phyloP scores from a whole-genome alignment of 2,113 vertebrate species.

The Eolophus roseicapilla region DNA sequence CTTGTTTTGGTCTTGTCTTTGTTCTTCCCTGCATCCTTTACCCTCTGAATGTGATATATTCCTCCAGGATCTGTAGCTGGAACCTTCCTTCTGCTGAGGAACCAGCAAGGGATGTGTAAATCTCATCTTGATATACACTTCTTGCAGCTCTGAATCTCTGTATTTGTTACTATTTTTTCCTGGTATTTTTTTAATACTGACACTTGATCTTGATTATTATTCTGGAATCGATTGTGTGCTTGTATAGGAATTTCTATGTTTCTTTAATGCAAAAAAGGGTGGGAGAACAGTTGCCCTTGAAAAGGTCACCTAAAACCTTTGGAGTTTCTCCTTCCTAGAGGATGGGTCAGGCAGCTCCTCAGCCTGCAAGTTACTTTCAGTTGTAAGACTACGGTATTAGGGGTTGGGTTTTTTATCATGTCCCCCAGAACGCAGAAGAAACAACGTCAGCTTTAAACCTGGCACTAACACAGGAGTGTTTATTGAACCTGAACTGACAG shows the following conservation, averaged over 20 bases:
- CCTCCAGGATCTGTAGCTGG: not conserved
- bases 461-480: not conserved
- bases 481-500: not conserved
- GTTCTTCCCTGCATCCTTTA: not conserved
- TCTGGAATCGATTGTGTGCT: not conserved
- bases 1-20: not conserved
- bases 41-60: not conserved
- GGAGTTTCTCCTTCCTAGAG: not conserved
- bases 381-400: not conserved
- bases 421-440: not conserved
- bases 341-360: not conserved
- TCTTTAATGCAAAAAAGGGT: not conserved
- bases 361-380: not conserved
- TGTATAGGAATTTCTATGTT: not conserved
- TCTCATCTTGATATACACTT: not conserved
- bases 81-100: not conserved
- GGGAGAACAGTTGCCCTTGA: not conserved
- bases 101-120: not conserved
- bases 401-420: not conserved
- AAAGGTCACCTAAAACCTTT: not conserved
- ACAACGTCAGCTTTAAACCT: not conserved
- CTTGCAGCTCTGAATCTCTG: not conserved
- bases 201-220: not conserved
- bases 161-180: not conserved
- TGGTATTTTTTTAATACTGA: not conserved